A percentile compares a stretch with the other conserved stretches of the same genome.
phyloP scores from a whole-genome alignment of 2,113 vertebrate genomes.

The Xenopus borealis region DNA sequence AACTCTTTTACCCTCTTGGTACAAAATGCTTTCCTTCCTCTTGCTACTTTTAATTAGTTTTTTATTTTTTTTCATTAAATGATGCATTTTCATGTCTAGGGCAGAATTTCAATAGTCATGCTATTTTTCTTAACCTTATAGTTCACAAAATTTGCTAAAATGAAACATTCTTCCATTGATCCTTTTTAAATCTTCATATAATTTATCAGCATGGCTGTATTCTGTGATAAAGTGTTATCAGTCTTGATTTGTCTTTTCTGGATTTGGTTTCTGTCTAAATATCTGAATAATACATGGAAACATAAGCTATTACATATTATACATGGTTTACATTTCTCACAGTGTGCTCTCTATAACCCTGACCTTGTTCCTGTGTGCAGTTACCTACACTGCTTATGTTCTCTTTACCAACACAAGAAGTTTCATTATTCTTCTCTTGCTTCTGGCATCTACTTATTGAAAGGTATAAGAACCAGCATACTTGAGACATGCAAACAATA shows the following conservation, averaged over 20 bases:
- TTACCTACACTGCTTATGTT: slow-evolving; percentile 17
- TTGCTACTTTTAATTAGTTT: background rate
- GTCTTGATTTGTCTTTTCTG: background rate
- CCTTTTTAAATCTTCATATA: background rate
- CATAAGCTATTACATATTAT: slow-evolving; percentile 36
- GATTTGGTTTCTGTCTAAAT: slow-evolving; percentile 1
- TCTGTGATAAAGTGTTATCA: background rate
- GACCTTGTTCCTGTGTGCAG: slow-evolving; percentile 25
- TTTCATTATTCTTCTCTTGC: slow-evolving; percentile 35
- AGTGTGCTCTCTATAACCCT: slow-evolving; percentile 19
- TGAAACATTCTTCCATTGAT: background rate
- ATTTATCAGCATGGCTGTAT: background rate
- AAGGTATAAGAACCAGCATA: slow-evolving; percentile 16
- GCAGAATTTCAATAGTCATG: background rate
- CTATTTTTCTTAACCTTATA: background rate
- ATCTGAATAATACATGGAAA: slow-evolving; percentile 26
- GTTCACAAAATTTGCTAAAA: background rate
- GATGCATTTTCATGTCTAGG: background rate
- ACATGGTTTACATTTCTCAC: slow-evolving; percentile 29
- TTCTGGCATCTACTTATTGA: slow-evolving; percentile 36
- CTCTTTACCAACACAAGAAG: slow-evolving; percentile 26
- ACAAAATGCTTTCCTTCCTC: background rate
- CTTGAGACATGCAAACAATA: slow-evolving; percentile 40
- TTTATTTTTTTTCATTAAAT: background rate
- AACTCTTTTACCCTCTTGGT: slow-evolving; percentile 7